Evolutionary conservation across 1,140 invertebrate species (phyloP).

Genomic region (Euglossa dilemma): DNA sequence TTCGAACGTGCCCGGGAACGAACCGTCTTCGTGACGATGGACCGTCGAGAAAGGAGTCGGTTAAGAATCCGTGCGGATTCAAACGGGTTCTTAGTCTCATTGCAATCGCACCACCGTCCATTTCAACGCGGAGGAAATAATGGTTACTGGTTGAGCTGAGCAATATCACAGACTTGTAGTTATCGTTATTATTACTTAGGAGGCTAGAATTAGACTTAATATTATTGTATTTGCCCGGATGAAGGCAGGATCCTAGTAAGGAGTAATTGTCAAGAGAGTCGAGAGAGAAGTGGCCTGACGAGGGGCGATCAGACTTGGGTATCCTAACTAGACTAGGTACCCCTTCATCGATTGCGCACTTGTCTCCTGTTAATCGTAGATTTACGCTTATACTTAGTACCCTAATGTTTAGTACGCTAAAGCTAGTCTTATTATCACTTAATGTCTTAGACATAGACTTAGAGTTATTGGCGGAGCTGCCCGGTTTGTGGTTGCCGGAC

Average conservation of each 20-base stretch:
- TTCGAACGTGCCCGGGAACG: slow-evolving; percentile 22
- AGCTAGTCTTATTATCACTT: slow-evolving; percentile 84
- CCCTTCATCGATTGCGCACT: slow-evolving; percentile 77
- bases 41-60: slow-evolving; percentile 30
- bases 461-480: slow-evolving; percentile 82
- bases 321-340: slow-evolving; percentile 84
- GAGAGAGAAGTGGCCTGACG: slow-evolving; percentile 78
- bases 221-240: slow-evolving; percentile 81
- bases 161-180: slow-evolving; percentile 83
- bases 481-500: slow-evolving; percentile 76
- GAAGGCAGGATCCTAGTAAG: slow-evolving; percentile 81
- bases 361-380: slow-evolving; percentile 76
- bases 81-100: slow-evolving; percentile 42
- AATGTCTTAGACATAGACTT: slow-evolving; percentile 83
- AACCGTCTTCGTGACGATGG: slow-evolving; percentile 23
- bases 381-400: slow-evolving; percentile 81
- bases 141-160: slow-evolving; percentile 82
- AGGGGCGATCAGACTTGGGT: slow-evolving; percentile 83
- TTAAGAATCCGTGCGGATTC: slow-evolving; percentile 3
- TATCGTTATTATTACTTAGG: slow-evolving; percentile 80
- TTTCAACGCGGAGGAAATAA: slow-evolving; percentile 72
- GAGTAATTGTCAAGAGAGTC: slow-evolving; percentile 81
- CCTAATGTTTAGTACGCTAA: slow-evolving; percentile 82
- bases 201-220: slow-evolving; percentile 82
- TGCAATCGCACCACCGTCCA: slow-evolving; percentile 54